Base-by-base conservation (phyloP, 1,140 invertebrate species). In the Adelges cooleyi region DNA sequence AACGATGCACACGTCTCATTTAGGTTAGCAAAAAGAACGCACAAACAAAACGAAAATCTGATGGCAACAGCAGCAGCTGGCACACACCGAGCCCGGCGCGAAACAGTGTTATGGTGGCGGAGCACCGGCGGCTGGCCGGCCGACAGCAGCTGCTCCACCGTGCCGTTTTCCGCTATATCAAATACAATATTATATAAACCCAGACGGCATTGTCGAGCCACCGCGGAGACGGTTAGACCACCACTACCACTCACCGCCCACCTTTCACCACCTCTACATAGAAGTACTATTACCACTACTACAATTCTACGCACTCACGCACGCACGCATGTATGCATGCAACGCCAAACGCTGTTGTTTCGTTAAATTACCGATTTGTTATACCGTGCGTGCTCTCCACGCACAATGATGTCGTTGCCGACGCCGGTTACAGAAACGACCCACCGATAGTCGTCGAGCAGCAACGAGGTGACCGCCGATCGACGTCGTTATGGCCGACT, bases 401-500 rank as follows among this genome's bases (percentile, higher is more conserved):
- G 18, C 17, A 8, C 22, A 49, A 25, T 23, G 11, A 13, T 23
- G 48, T 22, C 48, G 48, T 22, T 11, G 15, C 48, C 22, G 22
- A 20, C 22, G 22, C 48, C 11, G n/a, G 40, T n/a, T 11, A 44
- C 10, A 5, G n/a, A 44, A 44, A 44, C 10, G 4, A 44, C n/a
- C 40, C 40, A 15, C 5, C 15, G 15, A 29, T 17, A 25, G 40
- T 38, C 38, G 22, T 59, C 54, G 54, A 5, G 5, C 10, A 44
- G 13, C 6, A 38, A 38, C 4, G 10, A 5, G n/a, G 10, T n/a
- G 40, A n/a, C 40, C 40, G n/a, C 40, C 11, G 22, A 29, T 23
- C 40, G 40, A 40, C 54, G 17, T 59, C 38, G 54, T 59, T 59
- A 46, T 59, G 40, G 54, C 40, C 23, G 54, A 23, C 53, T 23